A percentile compares a stretch with the other conserved stretches of the same genome.
Evolutionary conservation across 2,797 vertebrate genomes (phyloP).

Genomic region (Phrynocephalus vlangalii): DNA sequence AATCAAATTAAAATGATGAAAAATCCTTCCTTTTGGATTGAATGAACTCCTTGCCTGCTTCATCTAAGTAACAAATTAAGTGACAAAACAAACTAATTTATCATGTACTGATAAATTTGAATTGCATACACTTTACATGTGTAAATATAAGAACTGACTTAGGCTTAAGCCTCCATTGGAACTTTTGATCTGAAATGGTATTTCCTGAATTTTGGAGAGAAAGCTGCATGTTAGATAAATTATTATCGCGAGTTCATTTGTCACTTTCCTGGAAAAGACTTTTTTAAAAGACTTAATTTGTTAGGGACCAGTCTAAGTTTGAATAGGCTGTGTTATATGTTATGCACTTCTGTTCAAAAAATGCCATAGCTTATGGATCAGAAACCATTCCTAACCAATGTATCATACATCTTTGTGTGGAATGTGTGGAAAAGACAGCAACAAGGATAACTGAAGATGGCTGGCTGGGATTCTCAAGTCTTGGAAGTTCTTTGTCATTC

Average conservation of each 20-base stretch:
- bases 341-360: slow-evolving; percentile 4
- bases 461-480: neutral
- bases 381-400: neutral
- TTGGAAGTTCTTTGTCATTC: neutral
- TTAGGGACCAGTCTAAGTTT: neutral
- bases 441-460: neutral
- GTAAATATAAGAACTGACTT: neutral
- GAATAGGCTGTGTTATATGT: neutral
- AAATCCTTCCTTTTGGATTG: too few species aligned
- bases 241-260: neutral
- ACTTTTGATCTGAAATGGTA: neutral
- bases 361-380: slow-evolving; percentile 34
- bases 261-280: neutral
- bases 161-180: neutral
- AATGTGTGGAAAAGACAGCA: neutral
- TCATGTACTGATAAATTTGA: neutral
- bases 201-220: too few species aligned
- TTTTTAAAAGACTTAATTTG: neutral
- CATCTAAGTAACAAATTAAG: neutral
- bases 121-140: neutral
- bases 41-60: too few species aligned
- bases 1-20: too few species aligned
- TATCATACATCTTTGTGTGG: neutral
- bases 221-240: neutral
- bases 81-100: neutral